These are phyloP conservation scores for Zapus hudsonius DNA, from an alignment of 2,113 vertebrate genomes.

Conservation along the genomic window DNA sequence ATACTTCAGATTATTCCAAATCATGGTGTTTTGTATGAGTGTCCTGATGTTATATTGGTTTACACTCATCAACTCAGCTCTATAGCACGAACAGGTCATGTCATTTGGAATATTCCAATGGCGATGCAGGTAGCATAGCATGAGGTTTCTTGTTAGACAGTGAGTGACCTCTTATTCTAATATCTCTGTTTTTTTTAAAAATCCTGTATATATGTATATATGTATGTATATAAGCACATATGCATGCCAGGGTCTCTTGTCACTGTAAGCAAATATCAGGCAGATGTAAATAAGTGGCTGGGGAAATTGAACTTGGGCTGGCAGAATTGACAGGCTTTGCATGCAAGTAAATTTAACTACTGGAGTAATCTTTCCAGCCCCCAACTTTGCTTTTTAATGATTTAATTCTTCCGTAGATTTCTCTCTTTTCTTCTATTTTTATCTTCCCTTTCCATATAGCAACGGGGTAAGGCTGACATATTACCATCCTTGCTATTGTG, in stretches of 20 bases:
- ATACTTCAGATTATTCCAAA: background rate
- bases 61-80: accelerated
- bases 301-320: too few species aligned
- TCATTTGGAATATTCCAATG: background rate
- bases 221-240: too few species aligned
- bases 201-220: background rate
- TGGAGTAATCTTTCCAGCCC: too few species aligned
- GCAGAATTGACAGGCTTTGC: too few species aligned
- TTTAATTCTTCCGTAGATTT: background rate
- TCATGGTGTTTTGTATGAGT: background rate
- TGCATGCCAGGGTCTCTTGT: too few species aligned
- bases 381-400: background rate
- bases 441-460: background rate
- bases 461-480: conserved; percentile 6
- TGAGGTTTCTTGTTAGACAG: background rate
- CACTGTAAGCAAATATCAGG: too few species aligned
- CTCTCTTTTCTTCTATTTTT: background rate
- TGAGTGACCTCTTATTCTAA: background rate
- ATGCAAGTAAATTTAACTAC: too few species aligned
- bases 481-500: background rate
- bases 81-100: background rate
- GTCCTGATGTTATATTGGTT: background rate
- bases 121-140: background rate
- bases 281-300: too few species aligned
- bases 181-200: background rate